A percentile compares a stretch with the other conserved stretches of the same genome.
Evolutionary conservation across 2,113 vertebrate genomes (phyloP).

Genomic region (Rhombomys opimus): DNA sequence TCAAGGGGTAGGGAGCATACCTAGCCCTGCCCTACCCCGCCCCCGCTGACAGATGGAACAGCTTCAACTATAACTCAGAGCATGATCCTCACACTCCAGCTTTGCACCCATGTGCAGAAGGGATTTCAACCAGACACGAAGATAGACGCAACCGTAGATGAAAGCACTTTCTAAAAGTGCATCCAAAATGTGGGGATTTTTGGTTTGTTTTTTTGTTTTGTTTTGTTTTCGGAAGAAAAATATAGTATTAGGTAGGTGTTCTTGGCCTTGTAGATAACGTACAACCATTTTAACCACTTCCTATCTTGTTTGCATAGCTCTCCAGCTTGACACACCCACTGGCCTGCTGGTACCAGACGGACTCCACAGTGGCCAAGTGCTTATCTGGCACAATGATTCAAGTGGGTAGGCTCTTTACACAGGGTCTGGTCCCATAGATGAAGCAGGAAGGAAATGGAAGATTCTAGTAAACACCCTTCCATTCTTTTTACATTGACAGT

Average conservation of each 20-base stretch:
- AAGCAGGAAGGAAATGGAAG: not conserved
- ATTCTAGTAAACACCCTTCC: not conserved
- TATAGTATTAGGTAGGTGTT: rapidly evolving
- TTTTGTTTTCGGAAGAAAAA: not conserved
- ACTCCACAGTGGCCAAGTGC: rapidly evolving
- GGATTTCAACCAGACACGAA: not conserved
- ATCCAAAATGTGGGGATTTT: too few species aligned
- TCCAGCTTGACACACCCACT: not conserved
- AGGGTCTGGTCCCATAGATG: not conserved
- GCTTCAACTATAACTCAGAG: not conserved
- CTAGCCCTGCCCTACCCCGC: too few species aligned
- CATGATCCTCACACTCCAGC: not conserved
- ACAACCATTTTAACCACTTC: not conserved
- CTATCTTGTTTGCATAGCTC: not conserved
- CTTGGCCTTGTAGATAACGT: not conserved
- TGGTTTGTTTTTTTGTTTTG: too few species aligned
- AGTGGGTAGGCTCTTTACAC: not conserved
- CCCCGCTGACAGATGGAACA: not conserved
- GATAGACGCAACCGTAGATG: not conserved
- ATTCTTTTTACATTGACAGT: conserved; percentile 14
- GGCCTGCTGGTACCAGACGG: not conserved
- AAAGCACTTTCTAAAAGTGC: not conserved
- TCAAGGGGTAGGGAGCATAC: not conserved
- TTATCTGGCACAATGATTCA: not conserved
- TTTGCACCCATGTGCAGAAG: not conserved